phyloP scores from a whole-genome alignment of 37 sponge, comb jelly and placozoan genomes.

The Ianthella basta region DNA sequence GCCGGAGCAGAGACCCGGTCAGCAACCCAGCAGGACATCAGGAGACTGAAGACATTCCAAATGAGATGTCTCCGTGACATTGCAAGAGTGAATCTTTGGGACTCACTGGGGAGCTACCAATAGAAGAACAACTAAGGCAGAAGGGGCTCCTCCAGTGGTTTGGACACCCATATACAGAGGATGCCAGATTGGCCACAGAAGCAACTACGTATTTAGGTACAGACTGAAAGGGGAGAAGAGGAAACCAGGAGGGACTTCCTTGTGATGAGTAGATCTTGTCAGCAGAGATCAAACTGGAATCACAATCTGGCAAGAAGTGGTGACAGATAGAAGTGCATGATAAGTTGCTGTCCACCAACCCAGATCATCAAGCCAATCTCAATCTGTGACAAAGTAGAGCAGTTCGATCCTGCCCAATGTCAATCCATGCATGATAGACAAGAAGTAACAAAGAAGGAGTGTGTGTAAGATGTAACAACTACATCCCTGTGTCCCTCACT shows the following conservation, averaged over 20 bases:
- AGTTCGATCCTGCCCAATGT: background rate
- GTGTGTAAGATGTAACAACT: no score
- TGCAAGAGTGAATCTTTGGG: background rate
- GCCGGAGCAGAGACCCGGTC: background rate
- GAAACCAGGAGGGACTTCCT: background rate
- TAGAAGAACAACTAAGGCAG: constrained; percentile 1
- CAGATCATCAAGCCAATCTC: background rate
- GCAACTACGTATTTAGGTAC: background rate
- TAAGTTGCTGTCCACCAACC: background rate
- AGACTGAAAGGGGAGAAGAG: background rate
- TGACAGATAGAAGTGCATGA: background rate
- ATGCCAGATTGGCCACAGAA: no score
- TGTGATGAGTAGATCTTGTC: background rate
- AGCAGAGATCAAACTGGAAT: constrained; percentile 6
- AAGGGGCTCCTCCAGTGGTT: background rate
- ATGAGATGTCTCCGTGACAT: constrained; percentile 1
- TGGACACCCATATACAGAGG: background rate
- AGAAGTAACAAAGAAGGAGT: background rate
- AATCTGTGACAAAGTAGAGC: no score
- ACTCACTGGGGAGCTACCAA: background rate
- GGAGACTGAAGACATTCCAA: background rate
- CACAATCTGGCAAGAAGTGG: constrained; percentile 2
- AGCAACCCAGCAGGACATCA: constrained; percentile 4
- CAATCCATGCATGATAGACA: constrained; percentile 10
- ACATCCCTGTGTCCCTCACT: no score